A percentile compares a stretch with the other conserved stretches of the same genome.
phyloP scores from a whole-genome alignment of 2,888 invertebrate genomes.

The Ormyrus labotus region DNA sequence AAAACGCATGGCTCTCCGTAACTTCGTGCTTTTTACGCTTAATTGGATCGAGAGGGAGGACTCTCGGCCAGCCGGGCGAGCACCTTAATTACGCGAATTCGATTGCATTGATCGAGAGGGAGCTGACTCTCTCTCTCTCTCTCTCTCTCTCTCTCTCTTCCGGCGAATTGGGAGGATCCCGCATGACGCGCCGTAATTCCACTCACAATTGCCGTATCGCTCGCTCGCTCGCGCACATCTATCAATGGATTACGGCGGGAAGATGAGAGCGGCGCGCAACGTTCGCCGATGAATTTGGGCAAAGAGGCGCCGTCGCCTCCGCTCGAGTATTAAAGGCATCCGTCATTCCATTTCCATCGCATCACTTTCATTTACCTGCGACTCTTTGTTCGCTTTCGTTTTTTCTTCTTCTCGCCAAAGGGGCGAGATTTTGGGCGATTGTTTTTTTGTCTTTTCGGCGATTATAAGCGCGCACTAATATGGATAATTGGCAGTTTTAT shows the following conservation, averaged over 20 bases:
- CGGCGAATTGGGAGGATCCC: constrained; percentile 35
- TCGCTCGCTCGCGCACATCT: constrained; percentile 39
- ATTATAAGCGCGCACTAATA: too few relatives aligned
- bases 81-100: constrained; percentile 48
- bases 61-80: background rate
- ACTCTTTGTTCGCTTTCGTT: background rate
- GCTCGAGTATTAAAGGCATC: constrained; percentile 40
- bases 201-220: constrained; percentile 20
- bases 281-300: constrained; percentile 26
- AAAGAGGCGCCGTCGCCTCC: constrained; percentile 1
- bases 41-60: constrained; percentile 2
- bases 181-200: constrained; percentile 44
- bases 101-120: constrained; percentile 32
- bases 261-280: constrained; percentile 1
- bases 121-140: background rate
- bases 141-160: background rate
- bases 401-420: too few relatives aligned
- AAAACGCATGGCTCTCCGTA: too few relatives aligned
- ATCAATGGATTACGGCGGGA: constrained; percentile 41
- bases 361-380: background rate
- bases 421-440: too few relatives aligned
- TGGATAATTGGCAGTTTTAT: too few relatives aligned
- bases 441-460: too few relatives aligned
- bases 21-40: constrained; percentile 22
- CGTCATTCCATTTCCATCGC: constrained; percentile 38